Percentiles rank a stretch among this genome's conserved stretches.
Conservation (phyloP, 1,140 invertebrate genomes). For the Idris sp. region DNA sequence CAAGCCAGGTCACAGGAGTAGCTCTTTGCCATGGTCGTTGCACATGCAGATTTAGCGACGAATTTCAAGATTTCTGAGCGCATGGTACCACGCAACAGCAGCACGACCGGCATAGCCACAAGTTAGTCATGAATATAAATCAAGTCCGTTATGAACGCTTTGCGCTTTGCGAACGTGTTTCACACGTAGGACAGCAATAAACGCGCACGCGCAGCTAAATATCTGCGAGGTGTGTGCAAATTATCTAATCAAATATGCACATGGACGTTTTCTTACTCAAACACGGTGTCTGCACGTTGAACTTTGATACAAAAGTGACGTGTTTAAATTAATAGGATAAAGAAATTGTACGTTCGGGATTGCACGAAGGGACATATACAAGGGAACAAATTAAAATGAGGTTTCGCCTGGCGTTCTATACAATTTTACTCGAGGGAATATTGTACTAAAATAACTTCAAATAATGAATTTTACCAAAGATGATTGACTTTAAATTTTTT, state of each 20-base stretch:
- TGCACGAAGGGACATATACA: background rate
- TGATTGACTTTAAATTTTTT: too few relatives aligned
- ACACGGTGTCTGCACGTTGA: constrained; percentile 27
- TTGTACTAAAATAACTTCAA: too few relatives aligned
- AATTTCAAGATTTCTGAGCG: constrained; percentile 58
- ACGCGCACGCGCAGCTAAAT: background rate
- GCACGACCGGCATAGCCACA: constrained; percentile 49
- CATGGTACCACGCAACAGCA: constrained; percentile 54
- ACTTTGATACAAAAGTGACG: constrained; percentile 48
- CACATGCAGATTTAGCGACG: constrained; percentile 55
- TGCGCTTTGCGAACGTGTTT: constrained; percentile 6
- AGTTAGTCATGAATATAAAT: constrained; percentile 67
- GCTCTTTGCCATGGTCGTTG: constrained; percentile 35
- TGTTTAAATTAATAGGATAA: constrained; percentile 45
- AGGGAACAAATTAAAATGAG: constrained; percentile 15
- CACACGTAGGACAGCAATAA: background rate
- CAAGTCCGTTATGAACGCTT: constrained; percentile 54
- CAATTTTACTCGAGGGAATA: too few relatives aligned
- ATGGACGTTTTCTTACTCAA: constrained; percentile 52
- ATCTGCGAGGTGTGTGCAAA: constrained; percentile 31
- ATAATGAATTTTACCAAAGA: too few relatives aligned
- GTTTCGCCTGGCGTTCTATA: background rate
- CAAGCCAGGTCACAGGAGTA: background rate
- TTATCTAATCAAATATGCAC: constrained; percentile 57
- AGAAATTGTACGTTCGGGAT: constrained; percentile 25